phyloP scores from a whole-genome alignment of 1,140 invertebrate genomes.

The Melanaphis sacchari region DNA sequence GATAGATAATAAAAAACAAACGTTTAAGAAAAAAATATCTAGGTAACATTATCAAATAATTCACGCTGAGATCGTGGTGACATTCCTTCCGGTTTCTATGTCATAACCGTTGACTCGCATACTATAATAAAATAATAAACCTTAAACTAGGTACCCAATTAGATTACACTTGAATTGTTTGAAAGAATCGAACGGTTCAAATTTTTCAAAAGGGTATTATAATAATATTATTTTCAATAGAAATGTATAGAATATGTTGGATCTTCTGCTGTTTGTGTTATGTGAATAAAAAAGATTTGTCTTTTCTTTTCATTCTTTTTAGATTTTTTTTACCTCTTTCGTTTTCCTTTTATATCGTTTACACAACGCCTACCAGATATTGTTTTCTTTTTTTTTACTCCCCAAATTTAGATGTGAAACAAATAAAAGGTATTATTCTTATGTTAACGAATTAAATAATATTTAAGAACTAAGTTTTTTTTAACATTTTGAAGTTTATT shows the following conservation, averaged over 20 bases:
- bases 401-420: not conserved
- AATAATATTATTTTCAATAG: not conserved
- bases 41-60: conserved; percentile 1
- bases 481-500: not conserved
- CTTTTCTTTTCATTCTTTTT: not conserved
- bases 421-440: not conserved
- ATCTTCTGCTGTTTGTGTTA: not conserved
- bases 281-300: conserved; percentile 11
- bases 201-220: not conserved
- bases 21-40: not conserved
- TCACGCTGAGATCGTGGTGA: conserved; percentile 19
- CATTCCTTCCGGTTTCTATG: not conserved
- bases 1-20: not conserved
- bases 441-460: not conserved
- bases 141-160: not conserved
- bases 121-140: conserved; percentile 24
- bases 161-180: not conserved
- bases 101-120: not conserved
- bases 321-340: not conserved
- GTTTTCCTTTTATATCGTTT: conserved; percentile 10
- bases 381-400: not conserved
- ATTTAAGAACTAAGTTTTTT: not conserved
- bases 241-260: not conserved
- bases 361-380: not conserved
- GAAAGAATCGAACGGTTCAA: conserved; percentile 1